A percentile compares a stretch with the other conserved stretches of the same genome.
Conservation (phyloP, 1,140 invertebrate genomes). For the Drosophila seguyi region DNA sequence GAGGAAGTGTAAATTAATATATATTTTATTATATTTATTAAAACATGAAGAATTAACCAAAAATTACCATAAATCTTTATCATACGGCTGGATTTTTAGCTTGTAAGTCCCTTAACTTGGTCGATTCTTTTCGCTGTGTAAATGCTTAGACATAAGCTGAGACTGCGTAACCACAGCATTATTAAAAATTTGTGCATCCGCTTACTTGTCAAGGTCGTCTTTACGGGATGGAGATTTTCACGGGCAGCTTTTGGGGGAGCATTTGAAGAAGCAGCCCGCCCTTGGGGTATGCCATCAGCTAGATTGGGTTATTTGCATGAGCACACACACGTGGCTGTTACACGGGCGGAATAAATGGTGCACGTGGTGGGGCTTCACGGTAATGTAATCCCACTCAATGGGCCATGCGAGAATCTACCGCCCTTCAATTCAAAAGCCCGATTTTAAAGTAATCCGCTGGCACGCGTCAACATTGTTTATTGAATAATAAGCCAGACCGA, state of each 20-base stretch:
- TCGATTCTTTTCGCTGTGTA: neutral
- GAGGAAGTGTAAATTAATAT: neutral
- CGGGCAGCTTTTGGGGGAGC: slow-evolving; percentile 1
- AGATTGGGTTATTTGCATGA: slow-evolving; percentile 30
- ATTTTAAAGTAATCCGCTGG: slow-evolving; percentile 29
- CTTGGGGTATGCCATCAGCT: slow-evolving; percentile 14
- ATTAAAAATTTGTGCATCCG: slow-evolving; percentile 19
- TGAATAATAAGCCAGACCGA: neutral
- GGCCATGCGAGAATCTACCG: neutral
- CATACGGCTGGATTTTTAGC: neutral
- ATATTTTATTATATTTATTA: too few relatives aligned
- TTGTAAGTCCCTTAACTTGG: neutral
- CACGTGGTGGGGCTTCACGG: slow-evolving; percentile 43
- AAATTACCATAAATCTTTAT: too few relatives aligned
- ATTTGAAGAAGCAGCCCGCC: slow-evolving; percentile 1
- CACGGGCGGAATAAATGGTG: neutral
- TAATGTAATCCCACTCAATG: slow-evolving; percentile 10
- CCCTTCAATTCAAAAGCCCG: neutral
- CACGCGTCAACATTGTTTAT: slow-evolving; percentile 10
- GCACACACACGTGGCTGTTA: slow-evolving; percentile 38
- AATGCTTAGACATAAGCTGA: neutral
- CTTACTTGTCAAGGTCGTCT: slow-evolving; percentile 28
- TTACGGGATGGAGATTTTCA: slow-evolving; percentile 1
- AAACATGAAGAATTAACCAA: too few relatives aligned
- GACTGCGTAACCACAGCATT: neutral